A percentile compares a stretch with the other conserved stretches of the same genome.
Evolutionary conservation across 2,113 vertebrate genomes (phyloP).

Genomic region (Apodemus sylvaticus): DNA sequence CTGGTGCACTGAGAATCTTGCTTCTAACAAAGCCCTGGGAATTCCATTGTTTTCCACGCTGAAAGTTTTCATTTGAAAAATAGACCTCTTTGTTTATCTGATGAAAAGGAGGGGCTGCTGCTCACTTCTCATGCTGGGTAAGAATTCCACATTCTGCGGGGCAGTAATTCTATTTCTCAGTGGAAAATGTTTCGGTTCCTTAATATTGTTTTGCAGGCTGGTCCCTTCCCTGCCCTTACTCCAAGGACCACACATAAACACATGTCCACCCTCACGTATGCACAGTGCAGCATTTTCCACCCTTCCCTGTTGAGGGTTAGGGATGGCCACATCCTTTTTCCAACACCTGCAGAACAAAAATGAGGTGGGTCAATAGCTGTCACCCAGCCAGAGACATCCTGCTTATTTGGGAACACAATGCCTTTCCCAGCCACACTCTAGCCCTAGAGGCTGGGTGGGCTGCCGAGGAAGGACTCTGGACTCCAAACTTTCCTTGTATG

Average conservation of each 20-base stretch:
- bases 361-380: slow-evolving; percentile 64
- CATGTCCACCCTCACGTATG: slow-evolving; percentile 19
- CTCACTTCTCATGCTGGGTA: slow-evolving; percentile 62
- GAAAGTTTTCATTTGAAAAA: slow-evolving; percentile 79
- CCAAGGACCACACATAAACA: slow-evolving; percentile 77
- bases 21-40: slow-evolving; percentile 60
- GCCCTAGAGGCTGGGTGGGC: slow-evolving; percentile 68
- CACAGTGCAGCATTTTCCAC: slow-evolving; percentile 31
- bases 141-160: slow-evolving; percentile 77
- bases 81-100: slow-evolving; percentile 81
- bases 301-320: slow-evolving; percentile 63
- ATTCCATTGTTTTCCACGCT: slow-evolving; percentile 75
- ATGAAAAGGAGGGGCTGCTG: slow-evolving; percentile 74
- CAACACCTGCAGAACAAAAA: slow-evolving; percentile 70
- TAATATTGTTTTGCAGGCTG: slow-evolving; percentile 75
- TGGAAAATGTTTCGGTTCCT: slow-evolving; percentile 77
- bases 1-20: slow-evolving; percentile 32
- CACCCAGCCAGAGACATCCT: slow-evolving; percentile 61
- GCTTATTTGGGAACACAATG: slow-evolving; percentile 29
- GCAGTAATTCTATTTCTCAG: slow-evolving; percentile 76
- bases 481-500: neutral
- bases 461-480: slow-evolving; percentile 41
- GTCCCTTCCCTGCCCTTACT: slow-evolving; percentile 66
- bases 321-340: slow-evolving; percentile 47
- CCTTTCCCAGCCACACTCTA: neutral